A percentile compares a stretch with the other conserved stretches of the same genome.
These are phyloP conservation scores for Trialeurodes vaporariorum DNA, from an alignment of 1,140 invertebrate genomes.

Conservation along the genomic window DNA sequence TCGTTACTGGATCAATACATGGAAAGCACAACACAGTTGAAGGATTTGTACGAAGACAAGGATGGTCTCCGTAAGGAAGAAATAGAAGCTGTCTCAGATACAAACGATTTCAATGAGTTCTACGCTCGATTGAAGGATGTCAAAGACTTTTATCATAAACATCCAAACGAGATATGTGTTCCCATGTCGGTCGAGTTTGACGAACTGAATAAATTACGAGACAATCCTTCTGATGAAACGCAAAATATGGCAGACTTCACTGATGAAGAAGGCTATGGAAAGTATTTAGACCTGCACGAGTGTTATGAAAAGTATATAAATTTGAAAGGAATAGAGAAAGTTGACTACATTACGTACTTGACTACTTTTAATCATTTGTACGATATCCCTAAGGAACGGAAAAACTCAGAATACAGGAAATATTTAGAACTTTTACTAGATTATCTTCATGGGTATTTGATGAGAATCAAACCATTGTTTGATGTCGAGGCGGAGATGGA, in stretches of 20 bases:
- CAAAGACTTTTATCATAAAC: slow-evolving; percentile 90
- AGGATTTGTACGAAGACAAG: slow-evolving; percentile 93
- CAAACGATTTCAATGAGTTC: slow-evolving; percentile 97
- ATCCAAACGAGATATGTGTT: slow-evolving; percentile 91
- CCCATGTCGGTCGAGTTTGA: slow-evolving; percentile 97
- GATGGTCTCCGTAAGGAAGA: slow-evolving; percentile 91
- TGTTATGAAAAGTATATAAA: slow-evolving; percentile 95
- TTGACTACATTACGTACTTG: slow-evolving; percentile 93
- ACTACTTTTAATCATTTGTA: slow-evolving; percentile 90
- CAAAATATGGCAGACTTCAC: slow-evolving; percentile 86
- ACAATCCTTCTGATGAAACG: slow-evolving; percentile 15
- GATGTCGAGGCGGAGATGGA: slow-evolving; percentile 72
- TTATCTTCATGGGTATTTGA: slow-evolving; percentile 78
- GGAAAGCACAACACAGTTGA: slow-evolving; percentile 68
- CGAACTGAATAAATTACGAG: slow-evolving; percentile 62
- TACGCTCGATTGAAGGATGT: slow-evolving; percentile 86
- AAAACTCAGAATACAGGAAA: slow-evolving; percentile 83
- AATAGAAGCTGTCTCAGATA: slow-evolving; percentile 84
- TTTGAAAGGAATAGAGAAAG: slow-evolving; percentile 91
- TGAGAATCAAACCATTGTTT: slow-evolving; percentile 79
- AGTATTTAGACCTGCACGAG: slow-evolving; percentile 96
- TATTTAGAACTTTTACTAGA: slow-evolving; percentile 76
- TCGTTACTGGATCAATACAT: slow-evolving; percentile 81
- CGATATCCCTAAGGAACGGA: slow-evolving; percentile 89
- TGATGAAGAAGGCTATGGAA: slow-evolving; percentile 99